These are phyloP conservation scores for Meta bourneti DNA, from an alignment of 2,888 invertebrate genomes.

Conservation along the genomic window DNA sequence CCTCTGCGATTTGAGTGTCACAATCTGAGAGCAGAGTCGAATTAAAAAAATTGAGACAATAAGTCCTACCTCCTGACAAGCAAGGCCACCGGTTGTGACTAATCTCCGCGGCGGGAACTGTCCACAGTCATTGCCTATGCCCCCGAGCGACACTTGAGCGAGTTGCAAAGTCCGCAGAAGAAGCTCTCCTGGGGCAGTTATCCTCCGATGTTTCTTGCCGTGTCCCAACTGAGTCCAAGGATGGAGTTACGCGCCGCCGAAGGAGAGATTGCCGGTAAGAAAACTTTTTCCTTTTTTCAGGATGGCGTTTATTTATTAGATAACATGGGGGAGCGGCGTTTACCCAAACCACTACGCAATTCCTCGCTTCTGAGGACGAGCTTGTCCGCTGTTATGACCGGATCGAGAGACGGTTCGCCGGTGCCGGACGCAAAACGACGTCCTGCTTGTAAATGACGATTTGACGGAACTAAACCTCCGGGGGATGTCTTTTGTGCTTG, in stretches of 20 bases:
- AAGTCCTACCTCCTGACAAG: constrained; percentile 17
- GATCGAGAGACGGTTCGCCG: constrained; percentile 43
- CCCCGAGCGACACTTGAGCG: constrained; percentile 61
- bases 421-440: constrained; percentile 62
- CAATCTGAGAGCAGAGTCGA: not conserved
- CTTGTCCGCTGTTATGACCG: constrained; percentile 37
- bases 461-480: constrained; percentile 76
- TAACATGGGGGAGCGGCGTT: constrained; percentile 21
- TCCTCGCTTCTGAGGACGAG: constrained; percentile 22
- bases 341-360: constrained; percentile 10
- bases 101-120: constrained; percentile 21
- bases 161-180: constrained; percentile 41
- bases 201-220: constrained; percentile 29
- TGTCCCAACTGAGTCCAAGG: constrained; percentile 39
- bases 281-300: constrained; percentile 43
- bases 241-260: constrained; percentile 42
- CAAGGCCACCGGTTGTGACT: not conserved
- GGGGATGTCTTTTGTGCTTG: constrained; percentile 76
- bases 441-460: constrained; percentile 76
- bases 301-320: constrained; percentile 70
- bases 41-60: not conserved
- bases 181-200: constrained; percentile 47
- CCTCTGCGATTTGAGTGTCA: too few relatives aligned
- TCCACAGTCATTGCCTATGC: constrained; percentile 47
- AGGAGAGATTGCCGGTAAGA: constrained; percentile 43